Base-by-base conservation (phyloP, 2,888 invertebrate species). In the Plemyria rubiginata region DNA sequence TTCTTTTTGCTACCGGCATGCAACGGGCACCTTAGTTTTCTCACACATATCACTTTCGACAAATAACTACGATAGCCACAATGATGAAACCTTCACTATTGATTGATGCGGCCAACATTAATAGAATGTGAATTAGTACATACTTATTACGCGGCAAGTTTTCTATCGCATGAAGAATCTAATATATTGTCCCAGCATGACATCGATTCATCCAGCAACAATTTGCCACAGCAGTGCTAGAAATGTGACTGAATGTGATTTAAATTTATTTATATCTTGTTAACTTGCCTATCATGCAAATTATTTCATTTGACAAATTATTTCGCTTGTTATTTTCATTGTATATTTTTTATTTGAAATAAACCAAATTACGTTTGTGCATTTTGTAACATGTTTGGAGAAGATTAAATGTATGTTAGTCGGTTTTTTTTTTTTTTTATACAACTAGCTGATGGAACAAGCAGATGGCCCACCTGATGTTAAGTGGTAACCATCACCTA, bases 1-100 rank as follows among this genome's bases (percentile, higher is more conserved):
- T 96, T 54, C 90, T 97, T 5, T 97, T 97, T 79, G 94, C 96
- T 32, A 96, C 96, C 5, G 94, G 94, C 72, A 94, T 94, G 85
- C 89, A 90, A 67, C 87, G 83, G 22, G 73, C 84, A 4, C 75
- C 76, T 54, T 89, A 84, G 78, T 65, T 38, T 38, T 67, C 59
- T 67, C 54, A 68, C 12, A 11, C 15, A n/a, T 11, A 12, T 50
- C 43, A 54, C 40, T 54, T 59, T 29, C 36, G 48, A 46, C 46
- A 38, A 38, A 38, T 22, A 22, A 22, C 3, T 2, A 22, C 22
- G 1, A 22, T 22, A 22, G 22, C 22, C 22, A 22, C 22, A 22
- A n/a, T n/a, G n/a, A n/a, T n/a, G n/a, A n/a, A n/a, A n/a, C n/a
- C n/a, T n/a, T n/a, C n/a, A n/a, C n/a, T n/a, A n/a, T n/a, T n/a